Evolutionary conservation across 2,113 vertebrate genomes (phyloP).

Genomic region (Equus quagga): DNA sequence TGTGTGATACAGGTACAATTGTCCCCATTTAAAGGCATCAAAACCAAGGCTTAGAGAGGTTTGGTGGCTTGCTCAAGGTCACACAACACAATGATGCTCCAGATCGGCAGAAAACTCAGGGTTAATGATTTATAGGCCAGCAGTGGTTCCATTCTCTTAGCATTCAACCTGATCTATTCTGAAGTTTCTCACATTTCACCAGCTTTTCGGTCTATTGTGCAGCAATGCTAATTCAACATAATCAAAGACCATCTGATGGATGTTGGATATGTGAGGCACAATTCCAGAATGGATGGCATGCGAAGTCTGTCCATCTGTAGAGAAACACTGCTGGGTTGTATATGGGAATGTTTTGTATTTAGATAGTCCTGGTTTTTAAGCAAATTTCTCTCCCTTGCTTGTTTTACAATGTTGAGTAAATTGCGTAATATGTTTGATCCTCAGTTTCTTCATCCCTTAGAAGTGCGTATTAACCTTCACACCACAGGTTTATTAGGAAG

Average conservation of each 20-base stretch:
- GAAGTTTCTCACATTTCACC: neutral
- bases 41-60: neutral
- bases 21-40: neutral
- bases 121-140: neutral
- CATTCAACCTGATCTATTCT: neutral
- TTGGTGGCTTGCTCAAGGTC: neutral
- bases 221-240: neutral
- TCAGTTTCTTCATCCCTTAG: constrained; percentile 18
- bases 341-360: neutral
- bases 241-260: neutral
- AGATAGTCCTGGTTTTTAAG: neutral
- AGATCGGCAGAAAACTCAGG: neutral
- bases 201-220: accelerated
- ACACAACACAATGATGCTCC: neutral
- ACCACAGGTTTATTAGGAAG: constrained; percentile 59
- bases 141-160: neutral
- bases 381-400: constrained; percentile 24
- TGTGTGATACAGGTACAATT: neutral
- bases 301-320: neutral
- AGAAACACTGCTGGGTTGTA: neutral
- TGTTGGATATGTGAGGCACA: neutral
- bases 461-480: constrained; percentile 57
- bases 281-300: neutral
- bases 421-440: constrained; percentile 11
- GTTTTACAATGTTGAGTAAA: constrained; percentile 33